Base-by-base conservation (phyloP, 2,113 vertebrate genomes). In the Rallus limicola region DNA sequence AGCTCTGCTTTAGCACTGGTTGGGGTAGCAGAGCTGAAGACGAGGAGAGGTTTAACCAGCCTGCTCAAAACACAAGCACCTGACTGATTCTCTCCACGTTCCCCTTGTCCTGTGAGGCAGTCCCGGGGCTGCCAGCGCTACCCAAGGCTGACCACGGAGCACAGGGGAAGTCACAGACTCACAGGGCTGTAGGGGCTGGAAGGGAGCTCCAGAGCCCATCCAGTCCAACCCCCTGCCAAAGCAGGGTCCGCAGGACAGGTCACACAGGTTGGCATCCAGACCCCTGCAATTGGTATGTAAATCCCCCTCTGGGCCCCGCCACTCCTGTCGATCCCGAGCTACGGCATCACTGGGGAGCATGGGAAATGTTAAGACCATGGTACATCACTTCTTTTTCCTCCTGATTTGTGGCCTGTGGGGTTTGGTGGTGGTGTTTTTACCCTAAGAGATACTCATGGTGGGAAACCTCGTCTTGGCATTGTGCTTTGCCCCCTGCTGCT, bases 21-120 rank as follows among this genome's bases (percentile, higher is more conserved):
- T 19, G 20, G 29, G 29, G n/a, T 53, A 6, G 38, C 11, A 23
- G 44, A 71, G 11, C 19, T 17, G 59, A 70, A 36, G 16, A 29
- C 10, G 6, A 36, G 72, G 29, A 29, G 71, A 38, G 46, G 21
- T 19, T 52, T 36, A 40, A 34, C 8, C 53, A n/a, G n/a, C 18
- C 26, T 25, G 62, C 60, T 68, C 16, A 10, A 46, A 5, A 15
- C 14, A 31, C 0, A 20, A 19, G 11, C 1, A 5, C 36, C 14
- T 7, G 5, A 33, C 10, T 1, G 6, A 25, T 4, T 2, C 17
- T 29, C 1, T 15, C 18, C 16, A 23, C 5, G 1, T 31, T 2
- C 14, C 52, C 60, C n/a, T 55, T 2, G 0, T 42, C 24, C 62
- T 10, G 25, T 3, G 38, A 34, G 56, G 48, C 2, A 26, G 60